Evolutionary conservation across 2,113 vertebrate species (phyloP).

Genomic region (Pelusios castaneus): DNA sequence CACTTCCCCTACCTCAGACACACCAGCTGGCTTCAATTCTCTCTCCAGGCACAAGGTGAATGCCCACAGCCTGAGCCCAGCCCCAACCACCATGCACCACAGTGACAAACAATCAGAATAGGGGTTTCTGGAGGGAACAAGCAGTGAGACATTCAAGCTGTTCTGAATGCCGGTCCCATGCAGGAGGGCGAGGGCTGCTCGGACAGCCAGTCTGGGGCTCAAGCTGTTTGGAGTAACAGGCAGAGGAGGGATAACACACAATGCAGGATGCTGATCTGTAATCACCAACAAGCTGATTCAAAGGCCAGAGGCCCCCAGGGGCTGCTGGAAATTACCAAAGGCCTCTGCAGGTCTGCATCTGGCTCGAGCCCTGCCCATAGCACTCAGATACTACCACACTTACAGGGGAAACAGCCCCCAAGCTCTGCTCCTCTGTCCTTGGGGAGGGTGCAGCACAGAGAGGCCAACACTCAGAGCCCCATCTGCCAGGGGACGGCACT

Average conservation of each 20-base stretch:
- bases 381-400: background rate
- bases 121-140: background rate
- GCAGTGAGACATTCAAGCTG: background rate
- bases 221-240: background rate
- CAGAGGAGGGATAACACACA: background rate
- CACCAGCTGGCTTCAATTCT: background rate
- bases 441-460: background rate
- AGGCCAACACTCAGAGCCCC: background rate
- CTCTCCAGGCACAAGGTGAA: background rate
- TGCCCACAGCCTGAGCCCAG: background rate
- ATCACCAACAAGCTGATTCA: background rate
- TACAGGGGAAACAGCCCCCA: background rate
- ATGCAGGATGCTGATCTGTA: background rate
- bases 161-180: background rate
- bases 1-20: background rate
- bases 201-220: background rate
- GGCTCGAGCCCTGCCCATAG: background rate
- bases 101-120: no score
- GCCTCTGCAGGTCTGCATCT: background rate
- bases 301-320: background rate
- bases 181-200: background rate
- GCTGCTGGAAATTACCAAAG: background rate
- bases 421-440: background rate
- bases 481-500: background rate
- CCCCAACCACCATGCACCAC: background rate